Evolutionary conservation across 2,797 vertebrate genomes (phyloP), one percentile per base, ranked within the genome.

Genomic region (Enteromius mattozi): DNA sequence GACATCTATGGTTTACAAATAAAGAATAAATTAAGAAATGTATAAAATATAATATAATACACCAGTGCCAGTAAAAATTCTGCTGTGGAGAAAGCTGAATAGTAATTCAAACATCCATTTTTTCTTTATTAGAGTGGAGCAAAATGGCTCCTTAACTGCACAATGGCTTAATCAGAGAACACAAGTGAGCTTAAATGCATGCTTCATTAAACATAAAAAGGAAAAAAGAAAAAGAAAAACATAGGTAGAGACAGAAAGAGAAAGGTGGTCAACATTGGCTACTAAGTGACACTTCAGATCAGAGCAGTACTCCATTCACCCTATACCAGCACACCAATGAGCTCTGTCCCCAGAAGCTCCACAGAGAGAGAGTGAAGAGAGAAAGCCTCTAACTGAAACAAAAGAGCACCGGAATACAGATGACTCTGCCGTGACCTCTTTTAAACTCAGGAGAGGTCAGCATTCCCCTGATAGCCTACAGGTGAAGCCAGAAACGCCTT

Each of bases 221-320:
- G 3, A 33, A 74, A 74, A 35, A 33, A 33, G 33, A 33, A 33
- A 74, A 74, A 35, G 17, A 56, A 69, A 56, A 49, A 54, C 30
- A 80, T 17, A 65, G 49, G 14, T 42, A 21, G 16, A n/a, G 42
- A 40, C 51, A 68, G 51, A 24, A 19, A n/a, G 49, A 24, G 42
- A 70, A 45, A 63, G 33, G 47, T 4, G 17, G 63, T 14, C 4
- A 68, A 63, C 9, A 10, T 84, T 76, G 85, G 88, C 88, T 92
- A 63, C 90, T 92, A 91, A 92, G 91, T 90, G 91, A 90, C 91
- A 91, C 90, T 93, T 92, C 91, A 91, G 89, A 92, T 93, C 89
- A 89, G 88, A 88, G 87, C 90, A 91, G 91, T 91, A 91, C 91
- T 90, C 89, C 78, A 89, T 90, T 88, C 85, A 89, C 85, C 84